phyloP scores from a whole-genome alignment of 2,797 vertebrate genomes.

The Aeoliscus strigatus region DNA sequence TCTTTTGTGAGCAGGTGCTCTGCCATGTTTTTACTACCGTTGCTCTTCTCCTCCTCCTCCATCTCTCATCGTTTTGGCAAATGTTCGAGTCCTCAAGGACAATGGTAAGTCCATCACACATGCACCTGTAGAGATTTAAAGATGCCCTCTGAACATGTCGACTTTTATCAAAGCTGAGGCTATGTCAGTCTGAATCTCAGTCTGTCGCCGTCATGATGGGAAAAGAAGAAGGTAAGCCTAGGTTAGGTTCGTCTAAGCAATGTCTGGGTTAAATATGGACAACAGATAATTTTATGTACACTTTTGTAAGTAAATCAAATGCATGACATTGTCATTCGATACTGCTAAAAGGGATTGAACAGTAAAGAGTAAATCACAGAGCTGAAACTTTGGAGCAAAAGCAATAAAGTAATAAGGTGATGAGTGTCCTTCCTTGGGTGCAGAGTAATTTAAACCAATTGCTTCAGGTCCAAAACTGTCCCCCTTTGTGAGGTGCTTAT shows the following conservation, averaged over 20 bases:
- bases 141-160: not conserved
- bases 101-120: slow-evolving; percentile 9
- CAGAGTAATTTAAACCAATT: slow-evolving; percentile 43
- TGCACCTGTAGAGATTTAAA: not conserved
- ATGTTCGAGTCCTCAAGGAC: slow-evolving; percentile 40
- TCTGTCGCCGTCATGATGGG: too few species aligned
- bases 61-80: slow-evolving; percentile 31
- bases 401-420: slow-evolving; percentile 21
- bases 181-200: too few species aligned
- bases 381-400: slow-evolving; percentile 30
- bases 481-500: slow-evolving; percentile 18
- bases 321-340: slow-evolving; percentile 28
- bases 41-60: slow-evolving; percentile 25
- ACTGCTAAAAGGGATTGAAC: slow-evolving; percentile 28
- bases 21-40: slow-evolving; percentile 48
- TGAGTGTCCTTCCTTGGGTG: slow-evolving; percentile 45
- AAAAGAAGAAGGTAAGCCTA: too few species aligned
- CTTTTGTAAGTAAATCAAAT: too few species aligned
- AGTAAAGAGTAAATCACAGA: slow-evolving; percentile 41
- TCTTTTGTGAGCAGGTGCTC: slow-evolving; percentile 48
- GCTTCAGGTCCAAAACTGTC: slow-evolving; percentile 34
- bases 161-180: not conserved
- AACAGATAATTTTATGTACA: too few species aligned
- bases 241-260: too few species aligned
- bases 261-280: too few species aligned